Conservation (phyloP, 2,113 vertebrate species). For the Pangasianodon hypophthalmus region DNA sequence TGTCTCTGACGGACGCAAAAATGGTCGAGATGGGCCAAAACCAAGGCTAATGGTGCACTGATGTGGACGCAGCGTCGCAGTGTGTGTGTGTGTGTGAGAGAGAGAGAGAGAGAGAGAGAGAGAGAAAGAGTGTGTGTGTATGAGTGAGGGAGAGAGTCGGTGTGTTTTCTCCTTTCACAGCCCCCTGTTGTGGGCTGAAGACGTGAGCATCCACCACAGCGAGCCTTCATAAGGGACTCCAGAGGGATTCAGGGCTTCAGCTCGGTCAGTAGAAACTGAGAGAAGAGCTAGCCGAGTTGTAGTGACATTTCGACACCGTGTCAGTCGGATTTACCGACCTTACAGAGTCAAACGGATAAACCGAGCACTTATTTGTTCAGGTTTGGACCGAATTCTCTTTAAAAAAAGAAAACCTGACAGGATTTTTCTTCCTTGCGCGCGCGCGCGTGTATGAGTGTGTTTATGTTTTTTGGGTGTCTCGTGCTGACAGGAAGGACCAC, state of each 20-base stretch:
- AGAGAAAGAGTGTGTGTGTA: neutral
- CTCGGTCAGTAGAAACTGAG: neutral
- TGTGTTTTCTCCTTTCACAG: neutral
- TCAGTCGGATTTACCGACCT: neutral
- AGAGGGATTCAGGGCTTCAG: neutral
- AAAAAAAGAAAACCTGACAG: neutral
- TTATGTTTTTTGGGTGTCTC: neutral
- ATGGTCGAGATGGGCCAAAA: neutral
- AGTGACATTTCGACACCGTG: neutral
- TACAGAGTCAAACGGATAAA: neutral
- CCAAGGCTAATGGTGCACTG: slow-evolving; percentile 12
- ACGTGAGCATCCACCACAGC: neutral
- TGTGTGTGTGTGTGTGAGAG: neutral
- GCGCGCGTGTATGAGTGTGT: neutral
- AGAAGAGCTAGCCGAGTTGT: neutral
- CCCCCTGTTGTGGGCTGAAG: neutral
- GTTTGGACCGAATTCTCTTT: neutral
- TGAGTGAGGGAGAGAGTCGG: neutral
- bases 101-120: neutral
- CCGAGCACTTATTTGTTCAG: neutral
- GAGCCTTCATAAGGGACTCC: neutral
- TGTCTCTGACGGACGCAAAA: neutral
- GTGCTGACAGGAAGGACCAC: neutral
- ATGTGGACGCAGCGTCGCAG: neutral
- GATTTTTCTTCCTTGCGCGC: neutral